A percentile compares a stretch with the other conserved stretches of the same genome.
Evolutionary conservation across 2,113 vertebrate genomes (phyloP).

Genomic region (Scatophagus argus): DNA sequence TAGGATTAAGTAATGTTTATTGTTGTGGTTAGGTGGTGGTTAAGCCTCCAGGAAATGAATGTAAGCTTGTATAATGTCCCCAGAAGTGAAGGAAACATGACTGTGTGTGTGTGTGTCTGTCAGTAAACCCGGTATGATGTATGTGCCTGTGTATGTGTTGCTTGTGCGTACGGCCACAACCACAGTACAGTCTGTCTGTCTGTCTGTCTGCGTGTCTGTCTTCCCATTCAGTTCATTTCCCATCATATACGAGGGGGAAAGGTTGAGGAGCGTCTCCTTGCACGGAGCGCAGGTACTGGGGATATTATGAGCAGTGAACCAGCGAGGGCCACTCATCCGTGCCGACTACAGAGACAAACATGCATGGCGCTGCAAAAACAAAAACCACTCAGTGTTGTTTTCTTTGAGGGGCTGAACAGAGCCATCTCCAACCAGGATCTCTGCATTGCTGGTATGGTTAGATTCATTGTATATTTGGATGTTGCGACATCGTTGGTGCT

Average conservation of each 20-base stretch:
- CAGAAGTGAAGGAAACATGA: no score
- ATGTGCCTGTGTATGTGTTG: no score
- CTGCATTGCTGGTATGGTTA: not conserved
- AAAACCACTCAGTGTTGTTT: conserved; percentile 52
- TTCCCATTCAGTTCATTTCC: conserved; percentile 41
- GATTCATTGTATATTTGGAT: not conserved
- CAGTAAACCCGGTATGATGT: not conserved
- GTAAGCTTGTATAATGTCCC: no score
- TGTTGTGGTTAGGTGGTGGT: no score
- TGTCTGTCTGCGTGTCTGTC: conserved; percentile 3
- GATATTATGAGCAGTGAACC: conserved; percentile 66
- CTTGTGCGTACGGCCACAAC: no score
- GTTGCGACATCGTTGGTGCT: not conserved
- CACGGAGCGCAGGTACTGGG: conserved; percentile 36
- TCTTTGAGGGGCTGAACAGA: conserved; percentile 31
- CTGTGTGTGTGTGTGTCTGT: not conserved
- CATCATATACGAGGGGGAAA: conserved; percentile 12
- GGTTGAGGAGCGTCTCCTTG: conserved; percentile 40
- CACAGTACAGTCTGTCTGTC: not conserved
- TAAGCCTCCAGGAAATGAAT: no score
- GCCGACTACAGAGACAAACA: conserved; percentile 53
- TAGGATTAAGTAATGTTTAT: no score
- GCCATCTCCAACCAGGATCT: conserved; percentile 10
- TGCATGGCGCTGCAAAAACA: conserved; percentile 43
- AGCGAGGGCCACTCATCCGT: conserved; percentile 55